A percentile compares a stretch with the other conserved stretches of the same genome.
Conservation (phyloP, 2,888 invertebrate genomes). For the Sphaeridia pumilis region DNA sequence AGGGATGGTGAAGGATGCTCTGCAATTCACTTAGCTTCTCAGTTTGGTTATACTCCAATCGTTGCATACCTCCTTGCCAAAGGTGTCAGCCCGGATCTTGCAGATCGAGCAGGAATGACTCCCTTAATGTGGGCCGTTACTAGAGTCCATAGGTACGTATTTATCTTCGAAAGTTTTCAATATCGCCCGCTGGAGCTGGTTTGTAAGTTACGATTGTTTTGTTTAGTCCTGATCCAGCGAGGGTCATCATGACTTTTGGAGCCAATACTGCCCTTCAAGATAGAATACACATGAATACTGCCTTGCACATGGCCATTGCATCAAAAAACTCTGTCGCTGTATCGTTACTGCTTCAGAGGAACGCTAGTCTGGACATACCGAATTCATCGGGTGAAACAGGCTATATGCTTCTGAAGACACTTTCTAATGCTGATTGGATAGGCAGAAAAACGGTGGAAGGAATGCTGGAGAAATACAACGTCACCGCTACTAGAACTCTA, state of each 20-base stretch:
- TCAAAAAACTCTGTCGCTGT: slow-evolving; percentile 85
- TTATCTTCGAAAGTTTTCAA: neutral
- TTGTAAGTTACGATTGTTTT: no score
- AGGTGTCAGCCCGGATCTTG: slow-evolving; percentile 75
- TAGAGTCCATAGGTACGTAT: slow-evolving; percentile 58
- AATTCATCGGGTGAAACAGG: slow-evolving; percentile 66
- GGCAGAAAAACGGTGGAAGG: slow-evolving; percentile 66
- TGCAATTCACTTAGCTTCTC: slow-evolving; percentile 88
- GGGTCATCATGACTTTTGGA: slow-evolving; percentile 82
- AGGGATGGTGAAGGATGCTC: slow-evolving; percentile 93
- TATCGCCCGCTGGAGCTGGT: neutral
- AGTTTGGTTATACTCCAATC: slow-evolving; percentile 93
- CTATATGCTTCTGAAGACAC: slow-evolving; percentile 58
- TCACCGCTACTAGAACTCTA: slow-evolving; percentile 5
- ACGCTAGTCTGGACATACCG: slow-evolving; percentile 45
- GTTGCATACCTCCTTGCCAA: slow-evolving; percentile 94
- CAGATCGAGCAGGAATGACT: slow-evolving; percentile 91
- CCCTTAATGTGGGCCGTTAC: slow-evolving; percentile 97
- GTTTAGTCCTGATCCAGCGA: slow-evolving; percentile 75
- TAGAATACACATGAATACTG: slow-evolving; percentile 62
- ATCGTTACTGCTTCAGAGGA: slow-evolving; percentile 66
- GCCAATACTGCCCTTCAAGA: slow-evolving; percentile 79
- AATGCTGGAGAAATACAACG: slow-evolving; percentile 48
- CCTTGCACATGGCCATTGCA: slow-evolving; percentile 91
- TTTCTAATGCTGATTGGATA: slow-evolving; percentile 67